Percentiles rank a stretch among this genome's conserved stretches.
Evolutionary conservation across 2,888 invertebrate genomes (phyloP).

Genomic region (Leptinotarsa juncta): DNA sequence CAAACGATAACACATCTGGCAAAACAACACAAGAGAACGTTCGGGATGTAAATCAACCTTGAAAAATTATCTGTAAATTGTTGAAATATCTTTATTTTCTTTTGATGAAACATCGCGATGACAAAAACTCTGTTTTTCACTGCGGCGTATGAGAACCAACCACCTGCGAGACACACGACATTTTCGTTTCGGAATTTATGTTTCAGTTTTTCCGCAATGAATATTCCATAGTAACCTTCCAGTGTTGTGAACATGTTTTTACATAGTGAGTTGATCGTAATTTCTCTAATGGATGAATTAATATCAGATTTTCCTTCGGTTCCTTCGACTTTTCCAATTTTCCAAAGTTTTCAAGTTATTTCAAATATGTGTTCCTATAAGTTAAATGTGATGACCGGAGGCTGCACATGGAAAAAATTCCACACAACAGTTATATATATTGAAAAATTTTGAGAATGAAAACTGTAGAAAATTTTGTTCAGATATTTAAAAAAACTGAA

Average conservation of each 20-base stretch:
- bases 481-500: too few relatives aligned
- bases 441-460: too few relatives aligned
- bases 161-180: constrained; percentile 8
- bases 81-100: constrained; percentile 41
- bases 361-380: too few relatives aligned
- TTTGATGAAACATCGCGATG: constrained; percentile 48
- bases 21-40: constrained; percentile 7
- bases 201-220: neutral
- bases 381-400: too few relatives aligned
- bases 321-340: too few relatives aligned
- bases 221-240: neutral
- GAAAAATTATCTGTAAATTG: constrained; percentile 19
- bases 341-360: too few relatives aligned
- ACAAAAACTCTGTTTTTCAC: constrained; percentile 25
- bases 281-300: too few relatives aligned
- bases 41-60: constrained; percentile 21
- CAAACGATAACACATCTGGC: constrained; percentile 17
- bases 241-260: neutral
- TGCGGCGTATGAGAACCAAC: constrained; percentile 11
- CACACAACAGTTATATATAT: too few relatives aligned
- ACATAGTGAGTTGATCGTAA: too few relatives aligned
- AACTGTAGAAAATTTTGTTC: too few relatives aligned
- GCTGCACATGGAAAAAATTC: too few relatives aligned
- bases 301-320: too few relatives aligned
- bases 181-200: neutral